Conservation (phyloP, 2,888 invertebrate genomes). For the Melinaea menophilus region DNA sequence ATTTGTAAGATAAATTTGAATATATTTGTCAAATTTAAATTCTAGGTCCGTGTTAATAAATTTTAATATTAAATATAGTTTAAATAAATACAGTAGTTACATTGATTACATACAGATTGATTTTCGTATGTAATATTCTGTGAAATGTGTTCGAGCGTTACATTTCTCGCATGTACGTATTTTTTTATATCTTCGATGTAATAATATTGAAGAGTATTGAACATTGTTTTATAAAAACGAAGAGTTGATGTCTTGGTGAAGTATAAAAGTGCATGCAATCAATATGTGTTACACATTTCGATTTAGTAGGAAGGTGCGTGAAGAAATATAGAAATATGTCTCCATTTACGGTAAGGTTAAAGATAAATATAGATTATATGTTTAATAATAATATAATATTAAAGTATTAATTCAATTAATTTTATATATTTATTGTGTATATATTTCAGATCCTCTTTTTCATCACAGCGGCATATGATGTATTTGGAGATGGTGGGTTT, state of each 20-base stretch:
- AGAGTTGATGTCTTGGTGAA: constrained; percentile 54
- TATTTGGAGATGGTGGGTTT: constrained; percentile 58
- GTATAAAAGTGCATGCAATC: constrained; percentile 68
- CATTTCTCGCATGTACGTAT: constrained; percentile 22
- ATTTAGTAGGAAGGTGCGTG: constrained; percentile 45
- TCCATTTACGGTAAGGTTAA: constrained; percentile 62
- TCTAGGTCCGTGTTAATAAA: neutral
- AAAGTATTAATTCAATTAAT: neutral
- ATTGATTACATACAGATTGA: constrained; percentile 11
- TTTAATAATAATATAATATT: neutral
- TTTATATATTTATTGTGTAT: neutral
- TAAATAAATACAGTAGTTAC: constrained; percentile 13
- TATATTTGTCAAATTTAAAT: too few relatives aligned
- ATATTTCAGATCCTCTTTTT: constrained; percentile 61
- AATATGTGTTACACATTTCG: constrained; percentile 49
- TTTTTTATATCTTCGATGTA: constrained; percentile 27
- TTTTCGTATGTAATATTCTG: constrained; percentile 17
- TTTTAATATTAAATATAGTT: constrained; percentile 2
- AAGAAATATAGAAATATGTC: constrained; percentile 50
- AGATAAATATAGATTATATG: neutral
- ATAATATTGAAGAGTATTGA: constrained; percentile 30
- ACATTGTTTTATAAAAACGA: constrained; percentile 28
- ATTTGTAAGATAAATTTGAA: too few relatives aligned
- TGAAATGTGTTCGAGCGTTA: constrained; percentile 22
- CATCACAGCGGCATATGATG: constrained; percentile 65